Percentiles rank a stretch among this genome's conserved stretches.
Conservation (phyloP, 2,888 invertebrate species). For the Agrochola macilenta region DNA sequence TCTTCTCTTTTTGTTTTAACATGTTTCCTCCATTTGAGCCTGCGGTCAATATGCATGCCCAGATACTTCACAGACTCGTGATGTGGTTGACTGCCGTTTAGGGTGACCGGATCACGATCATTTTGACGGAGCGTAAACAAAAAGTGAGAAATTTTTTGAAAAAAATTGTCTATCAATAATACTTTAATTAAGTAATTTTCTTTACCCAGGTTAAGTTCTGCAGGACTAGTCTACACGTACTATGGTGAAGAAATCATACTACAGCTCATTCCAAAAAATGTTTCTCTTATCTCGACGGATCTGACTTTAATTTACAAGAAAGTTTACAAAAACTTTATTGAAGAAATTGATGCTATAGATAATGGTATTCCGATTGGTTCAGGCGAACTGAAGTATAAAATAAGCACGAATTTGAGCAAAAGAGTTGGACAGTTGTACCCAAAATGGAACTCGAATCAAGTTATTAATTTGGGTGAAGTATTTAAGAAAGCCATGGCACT, state of each 20-base stretch:
- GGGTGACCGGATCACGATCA: too few relatives aligned
- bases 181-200: background rate
- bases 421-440: slow-evolving; percentile 2
- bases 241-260: slow-evolving; percentile 10
- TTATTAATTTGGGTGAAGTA: background rate
- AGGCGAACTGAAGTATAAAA: background rate
- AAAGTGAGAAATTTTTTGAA: too few relatives aligned
- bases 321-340: slow-evolving; percentile 11
- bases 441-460: background rate
- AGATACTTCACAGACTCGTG: too few relatives aligned
- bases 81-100: too few relatives aligned
- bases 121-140: too few relatives aligned
- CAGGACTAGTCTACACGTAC: slow-evolving; percentile 7
- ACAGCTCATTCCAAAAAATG: background rate
- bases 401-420: background rate
- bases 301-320: background rate
- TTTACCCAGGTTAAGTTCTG: slow-evolving; percentile 4
- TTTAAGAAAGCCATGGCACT: slow-evolving; percentile 11
- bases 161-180: too few relatives aligned
- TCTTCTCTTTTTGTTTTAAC: too few relatives aligned
- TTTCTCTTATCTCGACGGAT: background rate
- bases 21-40: too few relatives aligned
- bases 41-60: too few relatives aligned
- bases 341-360: slow-evolving; percentile 10
- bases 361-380: slow-evolving; percentile 3